A percentile compares a stretch with the other conserved stretches of the same genome.
phyloP scores from a whole-genome alignment of 2,797 vertebrate genomes.

The Passerculus sandwichensis region DNA sequence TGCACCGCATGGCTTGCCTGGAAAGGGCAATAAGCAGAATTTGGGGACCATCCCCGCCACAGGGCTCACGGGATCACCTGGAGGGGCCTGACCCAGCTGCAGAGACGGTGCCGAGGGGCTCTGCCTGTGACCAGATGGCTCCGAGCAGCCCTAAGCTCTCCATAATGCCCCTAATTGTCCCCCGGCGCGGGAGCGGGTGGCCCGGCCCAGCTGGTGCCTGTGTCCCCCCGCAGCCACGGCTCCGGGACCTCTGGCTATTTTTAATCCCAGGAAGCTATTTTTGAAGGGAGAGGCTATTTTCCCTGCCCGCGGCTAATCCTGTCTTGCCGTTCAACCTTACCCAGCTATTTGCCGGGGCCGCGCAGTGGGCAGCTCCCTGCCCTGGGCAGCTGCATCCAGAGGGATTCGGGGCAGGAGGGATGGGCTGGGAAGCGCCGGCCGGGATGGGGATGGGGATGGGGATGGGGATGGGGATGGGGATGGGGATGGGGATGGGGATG shows the following conservation, averaged over 20 bases:
- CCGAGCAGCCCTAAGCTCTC: conserved; percentile 7
- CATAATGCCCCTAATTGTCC: conserved; percentile 52
- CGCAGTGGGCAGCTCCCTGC: neutral
- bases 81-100: neutral
- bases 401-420: neutral
- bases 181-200: neutral
- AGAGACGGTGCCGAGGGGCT: neutral
- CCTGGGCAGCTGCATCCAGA: neutral
- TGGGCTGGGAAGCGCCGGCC: neutral
- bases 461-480: neutral
- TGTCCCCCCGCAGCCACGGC: neutral
- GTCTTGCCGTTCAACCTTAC: conserved; percentile 17
- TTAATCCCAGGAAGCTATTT: conserved; percentile 62
- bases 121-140: neutral
- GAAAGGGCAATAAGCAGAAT: neutral
- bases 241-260: conserved; percentile 43
- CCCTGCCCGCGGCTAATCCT: conserved; percentile 56
- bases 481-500: neutral
- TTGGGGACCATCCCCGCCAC: neutral
- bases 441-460: neutral
- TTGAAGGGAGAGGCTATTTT: conserved; percentile 52
- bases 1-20: neutral
- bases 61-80: neutral
- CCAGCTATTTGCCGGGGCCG: neutral
- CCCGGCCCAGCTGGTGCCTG: conserved; percentile 37